phyloP scores from a whole-genome alignment of 2,888 invertebrate genomes.

The Pyralis farinalis region DNA sequence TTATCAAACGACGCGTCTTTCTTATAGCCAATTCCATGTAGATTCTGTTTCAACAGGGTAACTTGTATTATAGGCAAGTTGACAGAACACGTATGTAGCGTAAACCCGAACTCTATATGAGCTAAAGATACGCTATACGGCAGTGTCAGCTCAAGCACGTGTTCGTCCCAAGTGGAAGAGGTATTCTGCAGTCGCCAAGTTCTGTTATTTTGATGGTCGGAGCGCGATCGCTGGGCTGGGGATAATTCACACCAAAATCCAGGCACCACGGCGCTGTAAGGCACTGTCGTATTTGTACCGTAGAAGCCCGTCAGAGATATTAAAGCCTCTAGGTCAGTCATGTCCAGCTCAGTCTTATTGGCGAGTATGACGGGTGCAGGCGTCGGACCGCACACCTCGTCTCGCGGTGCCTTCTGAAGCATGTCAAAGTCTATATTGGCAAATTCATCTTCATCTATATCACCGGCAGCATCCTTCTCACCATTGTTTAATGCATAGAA shows the following conservation, averaged over 20 bases:
- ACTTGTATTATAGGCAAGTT: slow-evolving; percentile 91
- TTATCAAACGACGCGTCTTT: slow-evolving; percentile 69
- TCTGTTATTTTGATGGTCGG: slow-evolving; percentile 93
- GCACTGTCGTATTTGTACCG: slow-evolving; percentile 73
- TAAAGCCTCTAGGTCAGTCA: slow-evolving; percentile 84
- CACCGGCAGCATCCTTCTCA: slow-evolving; percentile 86
- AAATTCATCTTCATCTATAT: slow-evolving; percentile 86
- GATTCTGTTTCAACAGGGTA: slow-evolving; percentile 81
- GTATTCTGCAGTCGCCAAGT: slow-evolving; percentile 95
- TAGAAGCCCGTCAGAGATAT: slow-evolving; percentile 90
- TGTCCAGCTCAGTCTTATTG: slow-evolving; percentile 79
- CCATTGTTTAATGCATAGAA: slow-evolving; percentile 89
- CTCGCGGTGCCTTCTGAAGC: slow-evolving; percentile 59
- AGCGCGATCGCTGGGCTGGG: slow-evolving; percentile 93
- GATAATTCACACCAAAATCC: slow-evolving; percentile 97
- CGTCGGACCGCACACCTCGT: slow-evolving; percentile 49
- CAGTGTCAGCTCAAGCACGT: slow-evolving; percentile 93
- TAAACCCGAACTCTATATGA: slow-evolving; percentile 95
- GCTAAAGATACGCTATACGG: slow-evolving; percentile 90
- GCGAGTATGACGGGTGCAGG: slow-evolving; percentile 71
- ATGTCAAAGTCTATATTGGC: slow-evolving; percentile 71
- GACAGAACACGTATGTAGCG: slow-evolving; percentile 87
- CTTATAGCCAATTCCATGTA: slow-evolving; percentile 79
- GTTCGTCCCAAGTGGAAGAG: slow-evolving; percentile 95
- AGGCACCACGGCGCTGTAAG: slow-evolving; percentile 93